A percentile compares a stretch with the other conserved stretches of the same genome.
Evolutionary conservation across 2,113 vertebrate species (phyloP).

Genomic region (Madoqua kirkii): DNA sequence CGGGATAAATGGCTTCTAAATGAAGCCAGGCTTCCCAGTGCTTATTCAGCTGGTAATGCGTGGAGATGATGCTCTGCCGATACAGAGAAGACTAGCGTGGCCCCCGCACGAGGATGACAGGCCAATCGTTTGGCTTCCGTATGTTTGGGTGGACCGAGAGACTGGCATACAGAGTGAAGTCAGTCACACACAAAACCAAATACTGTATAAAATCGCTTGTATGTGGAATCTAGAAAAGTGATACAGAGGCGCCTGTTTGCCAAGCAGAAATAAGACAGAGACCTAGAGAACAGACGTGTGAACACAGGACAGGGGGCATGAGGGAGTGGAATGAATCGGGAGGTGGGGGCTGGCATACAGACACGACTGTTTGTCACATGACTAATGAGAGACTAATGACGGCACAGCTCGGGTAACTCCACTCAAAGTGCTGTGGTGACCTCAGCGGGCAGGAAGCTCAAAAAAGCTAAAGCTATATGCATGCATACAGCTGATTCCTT

Average conservation of each 20-base stretch:
- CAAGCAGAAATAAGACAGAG: neutral
- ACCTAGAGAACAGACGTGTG: neutral
- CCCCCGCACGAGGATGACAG: too few relatives aligned
- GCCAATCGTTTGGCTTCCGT: neutral
- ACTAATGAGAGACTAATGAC: neutral
- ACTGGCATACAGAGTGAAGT: neutral
- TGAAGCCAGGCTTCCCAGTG: neutral
- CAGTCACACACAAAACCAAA: neutral
- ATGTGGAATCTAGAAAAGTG: neutral
- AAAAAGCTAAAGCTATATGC: neutral
- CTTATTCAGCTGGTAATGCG: neutral
- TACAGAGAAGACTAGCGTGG: neutral
- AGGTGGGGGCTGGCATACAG: too few relatives aligned
- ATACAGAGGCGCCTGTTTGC: neutral
- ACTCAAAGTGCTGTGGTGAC: neutral
- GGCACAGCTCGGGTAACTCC: neutral
- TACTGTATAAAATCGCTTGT: neutral
- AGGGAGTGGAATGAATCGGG: neutral
- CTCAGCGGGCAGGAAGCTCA: neutral
- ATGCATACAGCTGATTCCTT: neutral
- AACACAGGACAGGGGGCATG: neutral
- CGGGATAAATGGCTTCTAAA: neutral
- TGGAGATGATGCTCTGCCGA: neutral
- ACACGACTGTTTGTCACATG: rapidly evolving
- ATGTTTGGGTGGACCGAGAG: neutral